Conservation (phyloP, 2,888 invertebrate genomes). For the Phortica magna region DNA sequence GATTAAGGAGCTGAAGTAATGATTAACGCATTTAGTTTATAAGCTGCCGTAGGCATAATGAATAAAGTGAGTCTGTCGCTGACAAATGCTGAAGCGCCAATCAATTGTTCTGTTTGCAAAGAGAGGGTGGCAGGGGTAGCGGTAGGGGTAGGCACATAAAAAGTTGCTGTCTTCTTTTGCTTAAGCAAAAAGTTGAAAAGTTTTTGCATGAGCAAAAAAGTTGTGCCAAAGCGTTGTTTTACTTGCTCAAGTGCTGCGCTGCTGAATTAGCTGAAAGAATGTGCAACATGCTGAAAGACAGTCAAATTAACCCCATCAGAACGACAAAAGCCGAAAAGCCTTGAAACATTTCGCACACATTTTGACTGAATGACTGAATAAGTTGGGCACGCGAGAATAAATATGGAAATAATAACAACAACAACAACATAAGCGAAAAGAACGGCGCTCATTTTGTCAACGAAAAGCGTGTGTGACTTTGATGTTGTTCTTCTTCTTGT, state of each 20-base stretch:
- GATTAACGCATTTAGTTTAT: no score
- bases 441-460: background rate
- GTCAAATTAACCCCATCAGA: slow-evolving; percentile 1
- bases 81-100: background rate
- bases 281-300: slow-evolving; percentile 18
- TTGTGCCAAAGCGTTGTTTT: background rate
- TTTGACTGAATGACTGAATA: background rate
- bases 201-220: no score
- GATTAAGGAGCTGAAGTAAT: no score
- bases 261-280: slow-evolving; percentile 2
- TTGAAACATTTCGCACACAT: slow-evolving; percentile 1
- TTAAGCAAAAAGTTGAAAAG: no score
- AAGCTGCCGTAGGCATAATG: no score
- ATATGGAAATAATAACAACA: background rate
- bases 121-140: background rate
- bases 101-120: background rate
- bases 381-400: background rate
- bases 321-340: background rate
- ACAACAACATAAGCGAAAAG: background rate
- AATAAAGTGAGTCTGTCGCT: no score
- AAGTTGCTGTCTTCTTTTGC: no score
- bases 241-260: background rate
- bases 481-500: background rate
- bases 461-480: background rate
- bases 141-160: no score